A percentile compares a stretch with the other conserved stretches of the same genome.
phyloP scores from a whole-genome alignment of 2,888 invertebrate genomes.

The Hemistola chrysoprasaria region DNA sequence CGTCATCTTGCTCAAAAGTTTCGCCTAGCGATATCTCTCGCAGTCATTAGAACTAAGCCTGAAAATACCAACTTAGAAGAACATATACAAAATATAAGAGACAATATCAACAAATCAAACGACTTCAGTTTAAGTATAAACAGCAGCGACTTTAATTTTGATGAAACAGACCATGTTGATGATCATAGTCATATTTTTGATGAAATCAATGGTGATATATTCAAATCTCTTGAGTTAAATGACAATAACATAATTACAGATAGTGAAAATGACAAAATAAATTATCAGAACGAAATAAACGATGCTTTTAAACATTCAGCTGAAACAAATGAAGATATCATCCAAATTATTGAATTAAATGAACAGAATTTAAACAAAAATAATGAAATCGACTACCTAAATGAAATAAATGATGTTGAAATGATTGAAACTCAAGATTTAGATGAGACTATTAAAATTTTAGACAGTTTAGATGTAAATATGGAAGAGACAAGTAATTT shows the following conservation, averaged over 20 bases:
- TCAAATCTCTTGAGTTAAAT: conserved; percentile 9
- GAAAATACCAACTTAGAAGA: conserved; percentile 34
- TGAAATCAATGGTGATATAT: conserved; percentile 17
- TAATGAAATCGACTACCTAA: neutral
- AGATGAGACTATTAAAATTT: conserved; percentile 12
- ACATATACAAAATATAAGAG: conserved; percentile 43
- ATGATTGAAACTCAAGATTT: conserved; percentile 5
- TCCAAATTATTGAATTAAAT: neutral
- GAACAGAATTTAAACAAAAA: conserved; percentile 1
- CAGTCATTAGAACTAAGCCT: conserved; percentile 53
- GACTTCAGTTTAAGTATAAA: conserved; percentile 40
- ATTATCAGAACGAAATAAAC: neutral
- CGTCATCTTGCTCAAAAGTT: conserved; percentile 51
- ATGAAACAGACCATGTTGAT: conserved; percentile 24
- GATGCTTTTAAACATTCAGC: neutral
- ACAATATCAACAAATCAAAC: conserved; percentile 34
- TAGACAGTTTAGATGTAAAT: conserved; percentile 7
- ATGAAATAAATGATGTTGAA: conserved; percentile 6
- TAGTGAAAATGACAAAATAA: conserved; percentile 1
- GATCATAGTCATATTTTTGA: conserved; percentile 24
- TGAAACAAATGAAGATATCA: neutral
- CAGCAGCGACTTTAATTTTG: conserved; percentile 53
- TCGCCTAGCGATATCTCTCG: conserved; percentile 46
- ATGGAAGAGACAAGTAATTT: conserved; percentile 9
- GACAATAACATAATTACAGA: conserved; percentile 5